These are phyloP conservation scores for Antheraea assamensis DNA, from an alignment of 2,888 invertebrate genomes.

Conservation along the genomic window DNA sequence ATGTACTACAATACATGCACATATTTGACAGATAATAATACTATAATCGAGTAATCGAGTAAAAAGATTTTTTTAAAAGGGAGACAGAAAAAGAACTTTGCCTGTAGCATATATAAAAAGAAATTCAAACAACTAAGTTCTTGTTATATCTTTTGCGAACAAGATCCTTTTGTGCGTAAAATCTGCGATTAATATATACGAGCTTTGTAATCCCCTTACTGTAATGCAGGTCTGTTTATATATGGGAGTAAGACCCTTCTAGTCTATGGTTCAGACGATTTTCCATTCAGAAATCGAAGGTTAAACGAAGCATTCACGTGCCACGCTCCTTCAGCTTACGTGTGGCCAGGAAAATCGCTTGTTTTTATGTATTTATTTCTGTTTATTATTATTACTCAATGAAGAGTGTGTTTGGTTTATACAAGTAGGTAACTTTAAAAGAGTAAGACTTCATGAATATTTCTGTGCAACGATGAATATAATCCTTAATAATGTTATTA, in stretches of 20 bases:
- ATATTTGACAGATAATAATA: background rate
- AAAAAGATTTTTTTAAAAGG: background rate
- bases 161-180: constrained; percentile 8
- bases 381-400: background rate
- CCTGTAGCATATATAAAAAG: background rate
- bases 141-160: background rate
- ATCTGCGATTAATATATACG: constrained; percentile 6
- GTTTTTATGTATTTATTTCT: background rate
- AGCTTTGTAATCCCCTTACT: constrained; percentile 7
- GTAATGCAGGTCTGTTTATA: constrained; percentile 13
- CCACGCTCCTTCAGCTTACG: constrained; percentile 45
- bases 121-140: background rate
- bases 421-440: background rate
- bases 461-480: too few relatives aligned
- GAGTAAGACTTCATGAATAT: too few relatives aligned
- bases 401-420: background rate
- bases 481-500: too few relatives aligned
- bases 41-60: background rate
- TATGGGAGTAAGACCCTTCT: constrained; percentile 5
- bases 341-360: constrained; percentile 43
- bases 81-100: background rate
- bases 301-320: constrained; percentile 72
- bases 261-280: constrained; percentile 43
- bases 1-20: background rate
- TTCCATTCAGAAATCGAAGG: constrained; percentile 71